Evolutionary conservation across 2,888 invertebrate genomes (phyloP).

Genomic region (Cheilosia vulpina): DNA sequence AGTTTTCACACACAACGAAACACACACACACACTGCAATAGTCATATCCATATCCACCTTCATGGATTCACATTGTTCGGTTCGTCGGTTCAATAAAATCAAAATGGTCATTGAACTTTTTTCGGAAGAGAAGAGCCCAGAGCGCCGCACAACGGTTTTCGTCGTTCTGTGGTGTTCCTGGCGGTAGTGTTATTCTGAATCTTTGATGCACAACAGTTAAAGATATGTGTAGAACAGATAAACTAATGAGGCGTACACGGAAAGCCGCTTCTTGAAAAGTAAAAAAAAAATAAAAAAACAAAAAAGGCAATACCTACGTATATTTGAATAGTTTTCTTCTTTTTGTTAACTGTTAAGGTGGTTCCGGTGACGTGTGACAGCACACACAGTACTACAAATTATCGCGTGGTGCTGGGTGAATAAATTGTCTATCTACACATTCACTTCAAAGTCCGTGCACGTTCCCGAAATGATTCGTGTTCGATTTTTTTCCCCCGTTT

Average conservation of each 20-base stretch:
- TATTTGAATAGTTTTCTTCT: slow-evolving; percentile 9
- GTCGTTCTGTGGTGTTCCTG: slow-evolving; percentile 12
- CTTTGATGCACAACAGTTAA: slow-evolving; percentile 40
- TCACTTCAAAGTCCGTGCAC: slow-evolving; percentile 68
- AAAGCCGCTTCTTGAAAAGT: slow-evolving; percentile 23
- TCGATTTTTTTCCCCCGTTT: slow-evolving; percentile 36
- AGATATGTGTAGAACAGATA: slow-evolving; percentile 20
- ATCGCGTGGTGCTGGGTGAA: slow-evolving; percentile 25
- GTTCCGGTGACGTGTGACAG: slow-evolving; percentile 63
- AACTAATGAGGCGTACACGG: slow-evolving; percentile 35
- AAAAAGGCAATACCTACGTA: slow-evolving; percentile 42
- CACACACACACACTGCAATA: slow-evolving; percentile 13
- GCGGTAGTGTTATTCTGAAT: not conserved
- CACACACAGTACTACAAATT: slow-evolving; percentile 32
- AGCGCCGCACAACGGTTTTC: slow-evolving; percentile 25
- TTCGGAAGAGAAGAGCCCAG: slow-evolving; percentile 42
- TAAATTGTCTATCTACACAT: slow-evolving; percentile 54
- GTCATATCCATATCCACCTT: slow-evolving; percentile 51
- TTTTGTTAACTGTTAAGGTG: slow-evolving; percentile 55
- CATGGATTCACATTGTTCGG: slow-evolving; percentile 72
- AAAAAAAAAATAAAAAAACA: slow-evolving; percentile 11
- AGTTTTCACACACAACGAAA: slow-evolving; percentile 36
- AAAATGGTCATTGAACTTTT: slow-evolving; percentile 75
- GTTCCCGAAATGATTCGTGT: slow-evolving; percentile 36
- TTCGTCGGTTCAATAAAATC: slow-evolving; percentile 74